phyloP scores from a whole-genome alignment of 2,113 vertebrate species.

The Aldabrachelys gigantea region DNA sequence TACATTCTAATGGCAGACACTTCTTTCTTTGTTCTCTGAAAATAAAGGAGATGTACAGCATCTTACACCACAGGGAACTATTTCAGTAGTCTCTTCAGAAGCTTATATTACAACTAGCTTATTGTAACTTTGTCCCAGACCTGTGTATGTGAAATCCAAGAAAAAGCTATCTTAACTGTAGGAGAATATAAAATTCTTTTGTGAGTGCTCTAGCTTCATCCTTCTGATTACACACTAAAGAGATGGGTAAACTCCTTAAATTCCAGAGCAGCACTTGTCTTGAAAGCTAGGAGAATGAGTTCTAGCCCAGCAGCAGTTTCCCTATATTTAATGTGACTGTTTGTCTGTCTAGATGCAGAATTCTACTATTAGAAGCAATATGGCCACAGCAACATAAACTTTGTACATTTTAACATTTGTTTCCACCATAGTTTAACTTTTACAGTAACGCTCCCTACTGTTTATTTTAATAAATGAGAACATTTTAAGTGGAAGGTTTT shows the following conservation, averaged over 20 bases:
- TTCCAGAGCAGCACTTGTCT: neutral
- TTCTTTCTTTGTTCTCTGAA: neutral
- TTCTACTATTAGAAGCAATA: neutral
- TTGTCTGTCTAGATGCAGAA: neutral
- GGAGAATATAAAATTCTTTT: neutral
- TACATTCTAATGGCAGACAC: rapidly evolving
- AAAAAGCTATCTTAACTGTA: neutral
- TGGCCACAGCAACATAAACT: neutral
- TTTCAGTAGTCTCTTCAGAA: neutral
- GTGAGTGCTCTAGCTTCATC: neutral
- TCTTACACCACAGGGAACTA: neutral
- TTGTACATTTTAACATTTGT: neutral
- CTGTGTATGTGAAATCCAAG: neutral
- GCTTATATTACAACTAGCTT: neutral
- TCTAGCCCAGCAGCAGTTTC: neutral
- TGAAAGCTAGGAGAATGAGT: neutral
- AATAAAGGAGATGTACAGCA: neutral
- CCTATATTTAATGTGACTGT: neutral
- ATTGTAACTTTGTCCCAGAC: neutral
- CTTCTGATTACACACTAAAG: no score
- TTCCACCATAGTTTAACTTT: neutral
- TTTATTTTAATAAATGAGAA: neutral
- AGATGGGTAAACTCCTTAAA: neutral
- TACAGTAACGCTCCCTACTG: neutral
- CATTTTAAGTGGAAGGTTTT: neutral